phyloP scores from a whole-genome alignment of 2,797 vertebrate species.

The Hozukius guyotensis region DNA sequence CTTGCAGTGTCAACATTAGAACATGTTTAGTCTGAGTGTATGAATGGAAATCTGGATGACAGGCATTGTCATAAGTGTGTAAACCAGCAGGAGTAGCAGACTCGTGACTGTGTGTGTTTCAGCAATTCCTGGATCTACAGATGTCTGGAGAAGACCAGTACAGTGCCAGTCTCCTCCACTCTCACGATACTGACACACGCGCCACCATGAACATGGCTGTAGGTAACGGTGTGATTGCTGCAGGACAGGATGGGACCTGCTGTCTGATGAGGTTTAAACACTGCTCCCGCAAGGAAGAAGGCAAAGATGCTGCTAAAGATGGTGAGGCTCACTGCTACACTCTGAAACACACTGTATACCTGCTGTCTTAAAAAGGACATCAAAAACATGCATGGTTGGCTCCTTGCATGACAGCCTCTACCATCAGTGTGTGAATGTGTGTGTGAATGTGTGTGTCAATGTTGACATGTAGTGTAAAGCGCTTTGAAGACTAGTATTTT shows the following conservation, averaged over 20 bases:
- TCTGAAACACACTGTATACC: not conserved
- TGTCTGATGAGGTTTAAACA: slow-evolving; percentile 86
- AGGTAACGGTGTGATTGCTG: slow-evolving; percentile 88
- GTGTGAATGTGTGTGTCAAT: no score
- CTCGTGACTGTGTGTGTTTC: slow-evolving; percentile 37
- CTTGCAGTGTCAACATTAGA: not conserved
- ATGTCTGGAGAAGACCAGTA: slow-evolving; percentile 81
- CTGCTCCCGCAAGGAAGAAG: slow-evolving; percentile 30
- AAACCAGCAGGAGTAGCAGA: not conserved
- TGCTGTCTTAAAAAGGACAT: not conserved
- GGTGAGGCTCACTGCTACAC: slow-evolving; percentile 74
- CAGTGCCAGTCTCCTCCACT: slow-evolving; percentile 89
- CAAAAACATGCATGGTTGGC: not conserved
- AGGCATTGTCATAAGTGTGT: not conserved
- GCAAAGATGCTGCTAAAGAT: slow-evolving; percentile 47
- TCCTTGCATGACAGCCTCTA: no score
- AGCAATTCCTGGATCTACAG: slow-evolving; percentile 93
- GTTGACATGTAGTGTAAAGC: no score
- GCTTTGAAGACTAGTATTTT: no score
- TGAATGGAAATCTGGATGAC: not conserved
- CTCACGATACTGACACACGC: slow-evolving; percentile 89
- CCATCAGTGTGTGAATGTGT: no score
- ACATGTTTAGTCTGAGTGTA: not conserved
- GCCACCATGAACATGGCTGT: slow-evolving; percentile 95
- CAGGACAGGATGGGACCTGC: slow-evolving; percentile 92